These are phyloP conservation scores for Tupaia chinensis DNA, from an alignment of 2,113 vertebrate genomes.

Conservation along the genomic window DNA sequence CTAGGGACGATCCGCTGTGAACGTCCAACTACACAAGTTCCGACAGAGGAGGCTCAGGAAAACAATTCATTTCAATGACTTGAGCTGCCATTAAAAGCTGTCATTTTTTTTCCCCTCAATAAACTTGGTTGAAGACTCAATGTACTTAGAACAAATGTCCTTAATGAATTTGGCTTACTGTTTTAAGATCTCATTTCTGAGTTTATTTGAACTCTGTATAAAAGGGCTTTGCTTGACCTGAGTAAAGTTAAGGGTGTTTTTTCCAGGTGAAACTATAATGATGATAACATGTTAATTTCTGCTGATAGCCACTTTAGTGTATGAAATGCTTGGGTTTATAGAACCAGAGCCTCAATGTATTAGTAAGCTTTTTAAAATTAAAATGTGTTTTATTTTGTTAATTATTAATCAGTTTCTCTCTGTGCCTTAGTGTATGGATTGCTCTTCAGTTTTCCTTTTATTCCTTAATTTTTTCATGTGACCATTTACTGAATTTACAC, in stretches of 20 bases:
- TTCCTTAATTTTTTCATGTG: neutral
- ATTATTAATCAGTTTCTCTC: neutral
- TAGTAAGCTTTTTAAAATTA: neutral
- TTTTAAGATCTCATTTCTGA: slow-evolving; percentile 63
- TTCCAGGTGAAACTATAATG: slow-evolving; percentile 23
- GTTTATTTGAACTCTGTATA: slow-evolving; percentile 58
- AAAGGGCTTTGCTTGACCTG: neutral
- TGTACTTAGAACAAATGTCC: neutral
- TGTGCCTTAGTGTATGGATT: neutral
- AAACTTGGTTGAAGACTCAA: neutral
- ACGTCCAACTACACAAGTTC: slow-evolving; percentile 78
- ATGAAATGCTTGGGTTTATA: neutral
- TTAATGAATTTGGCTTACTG: slow-evolving; percentile 48
- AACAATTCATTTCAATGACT: slow-evolving; percentile 56
- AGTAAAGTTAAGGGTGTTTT: slow-evolving; percentile 37
- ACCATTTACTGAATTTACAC: neutral
- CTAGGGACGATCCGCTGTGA: slow-evolving; percentile 58
- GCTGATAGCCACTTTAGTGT: neutral
- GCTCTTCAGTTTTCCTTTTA: neutral
- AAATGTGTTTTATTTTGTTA: neutral
- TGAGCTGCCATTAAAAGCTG: neutral
- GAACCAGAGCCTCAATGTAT: neutral
- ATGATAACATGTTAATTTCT: slow-evolving; percentile 27
- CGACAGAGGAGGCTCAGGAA: slow-evolving; percentile 61
- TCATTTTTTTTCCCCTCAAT: neutral